phyloP scores from a whole-genome alignment of 2,888 invertebrate genomes.

The Poecilobothrus nobilitatus region DNA sequence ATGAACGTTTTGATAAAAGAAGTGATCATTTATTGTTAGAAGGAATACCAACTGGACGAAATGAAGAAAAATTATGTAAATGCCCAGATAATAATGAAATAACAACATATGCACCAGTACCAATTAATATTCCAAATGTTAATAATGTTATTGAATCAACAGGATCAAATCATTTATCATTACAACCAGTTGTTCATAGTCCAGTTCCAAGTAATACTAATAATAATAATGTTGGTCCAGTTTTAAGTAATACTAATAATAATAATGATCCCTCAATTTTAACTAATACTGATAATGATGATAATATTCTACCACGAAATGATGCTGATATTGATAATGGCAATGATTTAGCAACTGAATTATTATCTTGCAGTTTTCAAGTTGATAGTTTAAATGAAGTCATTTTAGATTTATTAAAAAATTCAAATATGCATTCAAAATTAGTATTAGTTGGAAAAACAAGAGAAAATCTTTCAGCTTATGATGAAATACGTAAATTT shows the following conservation, averaged over 20 bases:
- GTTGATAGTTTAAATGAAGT: slow-evolving; percentile 7
- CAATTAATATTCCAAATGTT: no score
- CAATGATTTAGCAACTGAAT: not conserved
- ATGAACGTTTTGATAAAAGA: not conserved
- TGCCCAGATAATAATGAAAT: not conserved
- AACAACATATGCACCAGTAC: not conserved
- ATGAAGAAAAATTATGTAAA: not conserved
- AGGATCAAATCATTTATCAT: no score
- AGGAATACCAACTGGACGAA: not conserved
- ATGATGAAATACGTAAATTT: slow-evolving; percentile 10
- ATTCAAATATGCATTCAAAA: not conserved
- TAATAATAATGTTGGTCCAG: not conserved
- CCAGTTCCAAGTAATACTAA: not conserved
- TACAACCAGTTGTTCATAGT: no score
- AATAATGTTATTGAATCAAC: no score
- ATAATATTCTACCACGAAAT: not conserved
- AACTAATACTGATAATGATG: not conserved
- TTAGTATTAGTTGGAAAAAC: not conserved
- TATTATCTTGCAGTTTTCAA: slow-evolving; percentile 1
- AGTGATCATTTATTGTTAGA: not conserved
- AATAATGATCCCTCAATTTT: no score
- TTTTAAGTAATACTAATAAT: not conserved
- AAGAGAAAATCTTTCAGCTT: not conserved
- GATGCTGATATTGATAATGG: not conserved
- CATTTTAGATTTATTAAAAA: not conserved